Base-by-base conservation (phyloP, 30 jellyfish, hydroid and myxozoan genomes). In the Nemopilema nomurai region DNA sequence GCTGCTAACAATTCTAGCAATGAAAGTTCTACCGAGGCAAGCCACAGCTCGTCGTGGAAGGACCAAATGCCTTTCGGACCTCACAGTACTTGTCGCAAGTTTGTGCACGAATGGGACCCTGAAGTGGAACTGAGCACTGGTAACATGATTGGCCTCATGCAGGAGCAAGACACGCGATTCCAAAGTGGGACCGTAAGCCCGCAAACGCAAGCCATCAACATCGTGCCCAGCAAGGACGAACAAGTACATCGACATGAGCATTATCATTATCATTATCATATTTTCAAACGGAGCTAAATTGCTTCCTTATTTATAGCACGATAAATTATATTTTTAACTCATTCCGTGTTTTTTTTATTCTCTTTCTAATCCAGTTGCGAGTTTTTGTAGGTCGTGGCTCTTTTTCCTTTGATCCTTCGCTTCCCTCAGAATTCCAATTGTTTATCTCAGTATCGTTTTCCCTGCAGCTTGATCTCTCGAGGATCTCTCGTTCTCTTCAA, bases 221-320 rank as follows among this genome's bases (percentile, higher is more conserved):
- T 69, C 20, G 85, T 83, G 20, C 27, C 79, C n/a, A 70, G 81
- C 18, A 63, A 66, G 32, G 32, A 41, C 70, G 91, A 83, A 28
- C 64, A 71, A 71, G 86, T 84, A 19, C 77, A 69, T 30, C 52
- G 74, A 32, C 92, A 84, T 79, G 92, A 84, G 62, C 92, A 84
- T 32, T 79, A 84, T 63, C 92, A 84, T 84, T 84, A 84, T 73
- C 92, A 84, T 73, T 74, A 84, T 71, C 84, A 84, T 73, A 73
- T 74, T 63, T 69, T 69, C 77, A 71, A 73, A 62, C 92, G 87
- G 29, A 79, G 89, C 74, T 79, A 79, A 66, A 32, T 63, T 17
- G 31, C 70, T 23, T 53, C 51, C 33, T 49, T 79, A 79, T 79
- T 79, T 79, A 79, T 79, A 79, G 66, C 80, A 79, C 79, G 53